Evolutionary conservation across 1,140 invertebrate species (phyloP).

Genomic region (Trypoxylus dichotomus): DNA sequence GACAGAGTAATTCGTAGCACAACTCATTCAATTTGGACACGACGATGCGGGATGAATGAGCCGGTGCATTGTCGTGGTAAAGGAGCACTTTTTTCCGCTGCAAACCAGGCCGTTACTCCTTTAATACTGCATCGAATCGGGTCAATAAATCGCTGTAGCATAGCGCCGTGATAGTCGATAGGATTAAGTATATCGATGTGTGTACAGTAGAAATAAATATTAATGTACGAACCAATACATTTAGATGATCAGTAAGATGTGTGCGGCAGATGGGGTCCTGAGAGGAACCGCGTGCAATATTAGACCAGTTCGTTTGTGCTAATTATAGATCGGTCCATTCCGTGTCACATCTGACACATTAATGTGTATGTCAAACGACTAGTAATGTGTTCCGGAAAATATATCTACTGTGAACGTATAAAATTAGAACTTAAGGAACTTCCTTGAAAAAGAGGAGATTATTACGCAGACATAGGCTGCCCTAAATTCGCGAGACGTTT

Average conservation of each 20-base stretch:
- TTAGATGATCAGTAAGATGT: neutral
- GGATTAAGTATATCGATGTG: neutral
- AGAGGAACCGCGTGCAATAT: constrained; percentile 17
- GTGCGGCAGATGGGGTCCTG: neutral
- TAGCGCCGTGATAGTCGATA: no score
- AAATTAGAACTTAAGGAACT: neutral
- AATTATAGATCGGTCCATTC: constrained; percentile 25
- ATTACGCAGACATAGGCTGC: no score
- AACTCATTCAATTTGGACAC: no score
- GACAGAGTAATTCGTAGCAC: no score
- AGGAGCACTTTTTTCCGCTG: no score
- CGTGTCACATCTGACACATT: neutral
- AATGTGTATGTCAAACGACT: neutral
- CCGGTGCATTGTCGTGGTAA: no score
- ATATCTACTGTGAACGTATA: neutral
- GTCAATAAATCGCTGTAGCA: no score
- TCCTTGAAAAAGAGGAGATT: neutral
- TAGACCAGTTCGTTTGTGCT: constrained; percentile 6
- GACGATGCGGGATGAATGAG: no score
- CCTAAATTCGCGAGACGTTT: no score
- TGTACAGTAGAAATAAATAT: neutral
- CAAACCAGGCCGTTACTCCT: no score
- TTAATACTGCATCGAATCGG: no score
- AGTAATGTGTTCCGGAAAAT: neutral
- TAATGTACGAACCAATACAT: neutral